A percentile compares a stretch with the other conserved stretches of the same genome.
Conservation (phyloP, 2,797 vertebrate species). For the Parambassis ranga region DNA sequence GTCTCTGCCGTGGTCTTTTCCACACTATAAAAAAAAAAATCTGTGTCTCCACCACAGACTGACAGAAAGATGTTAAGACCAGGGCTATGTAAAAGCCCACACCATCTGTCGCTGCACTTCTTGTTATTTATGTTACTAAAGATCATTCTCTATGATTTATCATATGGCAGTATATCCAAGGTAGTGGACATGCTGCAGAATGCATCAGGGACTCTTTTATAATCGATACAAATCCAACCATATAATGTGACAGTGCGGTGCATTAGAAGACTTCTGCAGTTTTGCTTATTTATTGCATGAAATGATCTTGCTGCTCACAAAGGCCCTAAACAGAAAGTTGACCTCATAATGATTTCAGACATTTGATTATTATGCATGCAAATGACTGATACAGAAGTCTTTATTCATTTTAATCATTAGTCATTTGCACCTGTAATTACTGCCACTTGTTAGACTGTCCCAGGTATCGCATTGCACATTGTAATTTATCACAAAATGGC, state of each 20-base stretch:
- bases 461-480: not conserved
- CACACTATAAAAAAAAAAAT: not conserved
- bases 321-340: not conserved
- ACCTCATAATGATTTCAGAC: not conserved
- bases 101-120: not conserved
- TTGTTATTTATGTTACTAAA: not conserved
- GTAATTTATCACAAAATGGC: not conserved
- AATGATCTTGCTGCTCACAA: not conserved
- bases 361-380: not conserved
- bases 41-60: no score
- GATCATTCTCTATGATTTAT: not conserved
- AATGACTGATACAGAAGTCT: not conserved
- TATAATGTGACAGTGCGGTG: no score
- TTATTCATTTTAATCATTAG: not conserved
- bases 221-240: not conserved
- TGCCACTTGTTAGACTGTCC: not conserved
- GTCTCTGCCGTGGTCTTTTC: not conserved
- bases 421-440: constrained; percentile 7
- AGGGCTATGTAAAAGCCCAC: not conserved
- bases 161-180: not conserved
- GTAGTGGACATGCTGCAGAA: not conserved
- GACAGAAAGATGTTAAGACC: not conserved
- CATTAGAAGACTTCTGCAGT: not conserved
- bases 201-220: not conserved
- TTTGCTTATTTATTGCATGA: not conserved